Conservation (phyloP, 2,888 invertebrate genomes). For the Eristalis tenax region DNA sequence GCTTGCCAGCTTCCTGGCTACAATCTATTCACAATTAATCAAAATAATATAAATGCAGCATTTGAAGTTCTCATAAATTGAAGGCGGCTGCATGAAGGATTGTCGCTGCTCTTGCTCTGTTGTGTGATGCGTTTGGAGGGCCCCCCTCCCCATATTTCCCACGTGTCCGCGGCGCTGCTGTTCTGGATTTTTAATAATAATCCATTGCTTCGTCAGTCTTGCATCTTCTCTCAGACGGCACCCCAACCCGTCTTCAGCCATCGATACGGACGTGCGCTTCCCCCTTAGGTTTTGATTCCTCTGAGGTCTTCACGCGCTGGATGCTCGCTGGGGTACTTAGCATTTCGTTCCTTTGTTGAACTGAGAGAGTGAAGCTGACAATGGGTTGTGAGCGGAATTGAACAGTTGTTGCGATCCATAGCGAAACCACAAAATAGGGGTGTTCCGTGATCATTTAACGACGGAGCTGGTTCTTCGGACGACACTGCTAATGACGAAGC, state of each 20-base stretch:
- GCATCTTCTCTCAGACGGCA: slow-evolving; percentile 20
- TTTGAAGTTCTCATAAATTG: slow-evolving; percentile 63
- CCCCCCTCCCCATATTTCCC: slow-evolving; percentile 32
- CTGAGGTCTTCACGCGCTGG: slow-evolving; percentile 34
- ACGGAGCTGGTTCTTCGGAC: slow-evolving; percentile 17
- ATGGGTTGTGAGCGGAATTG: neutral
- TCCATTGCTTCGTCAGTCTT: slow-evolving; percentile 41
- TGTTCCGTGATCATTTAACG: slow-evolving; percentile 44
- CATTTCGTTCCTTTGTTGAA: slow-evolving; percentile 48
- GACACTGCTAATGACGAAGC: slow-evolving; percentile 14
- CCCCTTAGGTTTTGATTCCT: slow-evolving; percentile 29
- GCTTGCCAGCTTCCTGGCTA: slow-evolving; percentile 30
- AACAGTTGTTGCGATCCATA: slow-evolving; percentile 66
- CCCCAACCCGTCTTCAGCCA: slow-evolving; percentile 50
- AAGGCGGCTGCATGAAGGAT: slow-evolving; percentile 40
- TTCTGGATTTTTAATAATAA: slow-evolving; percentile 44
- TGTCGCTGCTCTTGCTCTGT: slow-evolving; percentile 46
- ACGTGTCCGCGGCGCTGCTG: slow-evolving; percentile 7
- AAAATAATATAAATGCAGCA: slow-evolving; percentile 67
- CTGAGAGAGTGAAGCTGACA: neutral
- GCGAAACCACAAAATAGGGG: slow-evolving; percentile 64
- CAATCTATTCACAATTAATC: slow-evolving; percentile 69
- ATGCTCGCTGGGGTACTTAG: slow-evolving; percentile 55
- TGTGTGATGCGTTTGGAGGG: slow-evolving; percentile 31
- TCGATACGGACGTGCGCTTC: slow-evolving; percentile 14